Base-by-base conservation (phyloP, 2,113 vertebrate species). In the Stegostoma tigrinum region DNA sequence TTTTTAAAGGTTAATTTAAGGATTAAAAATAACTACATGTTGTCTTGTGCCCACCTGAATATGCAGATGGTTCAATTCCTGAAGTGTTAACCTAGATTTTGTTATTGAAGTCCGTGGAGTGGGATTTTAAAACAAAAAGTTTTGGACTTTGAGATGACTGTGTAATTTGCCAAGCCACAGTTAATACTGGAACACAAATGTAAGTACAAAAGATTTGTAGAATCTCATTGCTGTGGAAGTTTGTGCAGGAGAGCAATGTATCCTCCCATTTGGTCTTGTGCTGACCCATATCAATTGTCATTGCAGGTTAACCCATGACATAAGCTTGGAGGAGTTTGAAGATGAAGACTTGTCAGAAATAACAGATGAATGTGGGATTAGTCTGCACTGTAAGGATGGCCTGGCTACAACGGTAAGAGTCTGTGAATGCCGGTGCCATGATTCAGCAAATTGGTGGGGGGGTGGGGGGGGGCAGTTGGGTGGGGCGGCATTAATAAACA, bases 321-420 rank as follows among this genome's bases (percentile, higher is more conserved):
- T 99, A 97, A 99, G 99, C 96, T 98, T 99, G 83, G 99, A 99
- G 96, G 99, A 99, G 96, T 99, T 99, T 97, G 99, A 99, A 96
- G 99, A 99, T 98, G 99, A 99, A 96, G 99, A 99, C 97, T 98
- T 99, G 96, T 99, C 99, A 0, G 99, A 99, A 98, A 98, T 98
- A 96, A 98, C 98, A 0, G 99, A 99, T 0, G 99, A 99, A 96
- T 97, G 98, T 96, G 98, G 98, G 96, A 98, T 99, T 97, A 99
- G 98, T 96, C 98, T 99, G 94, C 99, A 99, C 96, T 99, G 98
- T 97, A 98, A 99, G 96, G 98, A 98, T 67, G 98, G 98, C 95
- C 97, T 98, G 90, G 98, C 98, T 96, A 96, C 98, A 95, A 98
- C 98, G 98, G 99, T 99, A 97, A 97, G 98, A 0, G 52, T 14